Conservation (phyloP, 1,140 invertebrate species). For the Tribolium madens region DNA sequence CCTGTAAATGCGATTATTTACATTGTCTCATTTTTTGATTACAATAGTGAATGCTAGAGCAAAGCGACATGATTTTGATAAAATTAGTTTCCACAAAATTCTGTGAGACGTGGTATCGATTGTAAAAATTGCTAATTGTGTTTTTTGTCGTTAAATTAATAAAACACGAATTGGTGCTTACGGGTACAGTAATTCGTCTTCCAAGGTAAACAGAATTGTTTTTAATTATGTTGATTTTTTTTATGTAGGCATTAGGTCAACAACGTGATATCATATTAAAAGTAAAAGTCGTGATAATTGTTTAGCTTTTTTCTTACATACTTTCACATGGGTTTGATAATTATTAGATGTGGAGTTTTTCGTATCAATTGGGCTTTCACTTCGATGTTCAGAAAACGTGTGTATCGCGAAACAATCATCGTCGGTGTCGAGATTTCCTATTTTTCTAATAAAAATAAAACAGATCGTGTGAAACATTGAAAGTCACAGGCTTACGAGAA, state of each 20-base stretch:
- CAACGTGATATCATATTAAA: constrained; percentile 8
- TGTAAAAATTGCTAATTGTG: not conserved
- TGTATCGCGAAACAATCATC: not conserved
- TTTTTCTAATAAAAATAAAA: not conserved
- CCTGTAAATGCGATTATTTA: constrained; percentile 12
- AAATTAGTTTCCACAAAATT: not conserved
- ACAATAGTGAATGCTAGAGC: not conserved
- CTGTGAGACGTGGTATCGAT: not conserved
- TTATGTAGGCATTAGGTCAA: not conserved
- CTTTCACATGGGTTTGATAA: constrained; percentile 11
- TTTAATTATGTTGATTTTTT: not conserved
- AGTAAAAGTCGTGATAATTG: constrained; percentile 11
- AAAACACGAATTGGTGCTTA: not conserved
- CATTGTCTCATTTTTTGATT: not conserved
- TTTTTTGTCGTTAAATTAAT: too few relatives aligned
- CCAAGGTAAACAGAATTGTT: not conserved
- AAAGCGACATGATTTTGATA: not conserved
- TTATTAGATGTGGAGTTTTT: not conserved
- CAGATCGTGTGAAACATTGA: not conserved
- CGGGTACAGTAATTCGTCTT: too few relatives aligned
- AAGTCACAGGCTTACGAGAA: not conserved
- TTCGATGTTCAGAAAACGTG: not conserved
- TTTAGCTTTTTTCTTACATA: not conserved
- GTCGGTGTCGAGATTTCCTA: not conserved
- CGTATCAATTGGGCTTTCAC: not conserved